These are phyloP conservation scores for Ectobius pallidus DNA, from an alignment of 2,888 invertebrate species.

Conservation along the genomic window DNA sequence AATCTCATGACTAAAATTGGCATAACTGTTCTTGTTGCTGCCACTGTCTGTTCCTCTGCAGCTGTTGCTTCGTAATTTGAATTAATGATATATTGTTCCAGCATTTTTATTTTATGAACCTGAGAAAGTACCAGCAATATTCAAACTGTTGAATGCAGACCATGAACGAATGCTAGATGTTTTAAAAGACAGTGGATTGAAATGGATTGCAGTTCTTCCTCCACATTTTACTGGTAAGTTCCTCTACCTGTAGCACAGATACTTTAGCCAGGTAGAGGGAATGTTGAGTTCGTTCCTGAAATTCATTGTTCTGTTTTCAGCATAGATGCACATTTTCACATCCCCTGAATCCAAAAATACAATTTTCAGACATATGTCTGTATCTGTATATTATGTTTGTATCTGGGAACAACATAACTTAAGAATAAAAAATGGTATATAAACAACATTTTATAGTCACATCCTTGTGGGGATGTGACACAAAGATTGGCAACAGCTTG, in stretches of 20 bases:
- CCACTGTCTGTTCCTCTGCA: no score
- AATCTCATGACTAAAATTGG: no score
- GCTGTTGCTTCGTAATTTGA: no score
- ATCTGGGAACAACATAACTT: no score
- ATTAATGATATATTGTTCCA: neutral
- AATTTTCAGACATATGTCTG: no score
- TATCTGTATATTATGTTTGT: no score
- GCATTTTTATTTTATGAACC: conserved; percentile 79
- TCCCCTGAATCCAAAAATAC: no score
- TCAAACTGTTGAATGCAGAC: conserved; percentile 74
- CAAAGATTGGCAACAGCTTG: no score
- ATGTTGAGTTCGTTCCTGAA: neutral
- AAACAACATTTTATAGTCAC: no score
- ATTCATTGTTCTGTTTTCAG: neutral
- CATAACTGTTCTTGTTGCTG: no score
- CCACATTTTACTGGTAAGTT: conserved; percentile 77
- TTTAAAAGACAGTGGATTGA: conserved; percentile 66
- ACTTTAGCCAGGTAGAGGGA: conserved; percentile 13
- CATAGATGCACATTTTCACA: neutral
- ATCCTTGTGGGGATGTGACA: no score
- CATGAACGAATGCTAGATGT: conserved; percentile 77
- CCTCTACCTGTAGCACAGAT: conserved; percentile 10
- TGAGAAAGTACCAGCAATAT: conserved; percentile 77
- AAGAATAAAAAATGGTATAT: no score
- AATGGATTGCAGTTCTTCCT: conserved; percentile 79